phyloP scores from a whole-genome alignment of 2,113 vertebrate species.

The Recurvirostra avosetta region DNA sequence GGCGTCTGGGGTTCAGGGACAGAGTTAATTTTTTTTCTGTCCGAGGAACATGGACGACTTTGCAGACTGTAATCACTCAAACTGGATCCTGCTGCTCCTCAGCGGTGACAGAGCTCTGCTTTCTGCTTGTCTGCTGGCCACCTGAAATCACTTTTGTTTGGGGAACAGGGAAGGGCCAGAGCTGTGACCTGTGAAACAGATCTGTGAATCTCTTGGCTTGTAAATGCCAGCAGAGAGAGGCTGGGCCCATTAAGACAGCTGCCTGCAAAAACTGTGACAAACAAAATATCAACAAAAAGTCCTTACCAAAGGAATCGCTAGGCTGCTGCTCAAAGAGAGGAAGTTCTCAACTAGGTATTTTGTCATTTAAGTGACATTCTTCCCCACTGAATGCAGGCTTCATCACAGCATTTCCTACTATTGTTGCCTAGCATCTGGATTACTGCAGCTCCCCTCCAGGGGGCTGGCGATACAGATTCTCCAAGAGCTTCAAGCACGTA shows the following conservation, averaged over 20 bases:
- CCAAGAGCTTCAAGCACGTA: conserved; percentile 8
- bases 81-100: neutral
- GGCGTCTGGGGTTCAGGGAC: neutral
- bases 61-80: neutral
- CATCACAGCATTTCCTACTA: conserved; percentile 8
- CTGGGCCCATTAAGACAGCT: neutral
- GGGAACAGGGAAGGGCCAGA: neutral
- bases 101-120: neutral
- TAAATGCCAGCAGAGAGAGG: neutral
- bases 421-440: conserved; percentile 50
- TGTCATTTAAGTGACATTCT: conserved; percentile 27
- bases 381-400: neutral
- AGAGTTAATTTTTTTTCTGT: neutral
- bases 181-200: neutral
- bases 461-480: neutral
- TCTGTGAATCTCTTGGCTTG: neutral
- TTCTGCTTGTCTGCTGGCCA: neutral
- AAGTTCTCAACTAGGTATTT: conserved; percentile 44
- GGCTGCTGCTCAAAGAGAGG: neutral
- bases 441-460: conserved; percentile 1
- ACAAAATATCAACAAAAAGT: neutral
- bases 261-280: neutral
- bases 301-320: neutral
- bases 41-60: neutral
- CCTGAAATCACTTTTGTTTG: neutral